Evolutionary conservation across 1,140 invertebrate genomes (phyloP).

Genomic region (Nephila pilipes): DNA sequence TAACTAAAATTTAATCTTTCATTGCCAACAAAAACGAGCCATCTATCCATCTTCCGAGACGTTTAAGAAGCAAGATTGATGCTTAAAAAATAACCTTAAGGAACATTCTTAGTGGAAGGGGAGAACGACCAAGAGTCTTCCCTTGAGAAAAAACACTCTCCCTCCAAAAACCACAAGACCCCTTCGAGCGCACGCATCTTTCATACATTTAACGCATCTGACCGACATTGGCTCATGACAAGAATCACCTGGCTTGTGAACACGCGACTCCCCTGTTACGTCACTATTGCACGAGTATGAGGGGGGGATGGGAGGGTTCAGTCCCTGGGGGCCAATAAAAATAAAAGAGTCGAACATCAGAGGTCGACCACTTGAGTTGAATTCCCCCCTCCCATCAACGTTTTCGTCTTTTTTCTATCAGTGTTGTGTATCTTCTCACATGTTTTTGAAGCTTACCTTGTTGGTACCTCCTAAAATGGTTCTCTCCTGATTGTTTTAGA

Average conservation of each 20-base stretch:
- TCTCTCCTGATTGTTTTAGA: slow-evolving; percentile 41
- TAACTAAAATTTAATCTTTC: slow-evolving; percentile 32
- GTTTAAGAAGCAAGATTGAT: neutral
- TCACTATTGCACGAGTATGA: slow-evolving; percentile 36
- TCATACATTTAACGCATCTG: slow-evolving; percentile 12
- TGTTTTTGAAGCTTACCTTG: neutral
- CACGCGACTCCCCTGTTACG: slow-evolving; percentile 55
- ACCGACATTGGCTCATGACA: slow-evolving; percentile 45
- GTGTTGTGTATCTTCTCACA: neutral
- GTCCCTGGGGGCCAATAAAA: slow-evolving; percentile 35
- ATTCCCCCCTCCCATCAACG: neutral
- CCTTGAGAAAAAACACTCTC: neutral
- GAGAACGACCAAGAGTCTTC: neutral
- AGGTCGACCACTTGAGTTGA: neutral
- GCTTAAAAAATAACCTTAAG: neutral
- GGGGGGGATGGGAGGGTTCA: neutral
- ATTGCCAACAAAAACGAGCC: slow-evolving; percentile 1
- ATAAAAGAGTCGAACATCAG: neutral
- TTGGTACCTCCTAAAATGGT: neutral
- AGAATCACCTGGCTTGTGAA: slow-evolving; percentile 42
- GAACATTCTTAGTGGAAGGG: neutral
- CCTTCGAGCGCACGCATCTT: neutral
- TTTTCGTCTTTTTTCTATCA: no score
- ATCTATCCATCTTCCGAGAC: neutral
- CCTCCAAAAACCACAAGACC: neutral